Conservation (phyloP, 2,888 invertebrate genomes). For the Trichogramma evanescens region DNA sequence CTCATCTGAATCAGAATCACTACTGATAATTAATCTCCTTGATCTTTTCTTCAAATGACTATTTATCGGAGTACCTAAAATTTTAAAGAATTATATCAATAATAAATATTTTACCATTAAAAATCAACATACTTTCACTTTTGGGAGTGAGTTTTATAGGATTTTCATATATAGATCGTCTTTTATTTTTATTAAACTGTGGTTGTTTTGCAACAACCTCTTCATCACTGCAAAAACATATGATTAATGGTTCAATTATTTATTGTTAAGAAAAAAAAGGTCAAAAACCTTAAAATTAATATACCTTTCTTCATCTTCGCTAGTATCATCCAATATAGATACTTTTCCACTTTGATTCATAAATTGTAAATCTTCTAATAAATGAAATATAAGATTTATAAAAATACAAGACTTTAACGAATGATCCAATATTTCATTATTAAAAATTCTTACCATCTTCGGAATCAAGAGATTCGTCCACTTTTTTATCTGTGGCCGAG, state of each 20-base stretch:
- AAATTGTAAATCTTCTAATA: slow-evolving; percentile 14
- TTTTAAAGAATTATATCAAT: neutral
- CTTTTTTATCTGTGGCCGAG: neutral
- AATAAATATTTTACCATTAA: neutral
- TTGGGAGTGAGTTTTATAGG: slow-evolving; percentile 1
- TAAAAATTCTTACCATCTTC: slow-evolving; percentile 10
- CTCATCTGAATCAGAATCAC: slow-evolving; percentile 16
- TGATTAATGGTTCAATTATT: neutral
- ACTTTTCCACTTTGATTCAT: slow-evolving; percentile 13
- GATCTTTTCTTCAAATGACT: neutral
- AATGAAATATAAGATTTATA: neutral
- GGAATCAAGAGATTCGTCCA: neutral
- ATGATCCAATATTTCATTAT: neutral
- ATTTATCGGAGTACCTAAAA: slow-evolving; percentile 12
- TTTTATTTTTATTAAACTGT: slow-evolving; percentile 4
- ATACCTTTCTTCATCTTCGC: slow-evolving; percentile 15
- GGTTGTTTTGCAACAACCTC: neutral
- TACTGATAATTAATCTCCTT: neutral
- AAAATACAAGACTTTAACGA: neutral
- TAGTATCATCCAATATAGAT: slow-evolving; percentile 14
- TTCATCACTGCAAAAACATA: neutral
- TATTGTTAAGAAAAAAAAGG: neutral
- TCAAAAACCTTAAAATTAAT: neutral
- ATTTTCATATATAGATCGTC: slow-evolving; percentile 20
- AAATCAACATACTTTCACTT: slow-evolving; percentile 9